Conservation (phyloP, 2,797 vertebrate species). For the Thunnus albacares region DNA sequence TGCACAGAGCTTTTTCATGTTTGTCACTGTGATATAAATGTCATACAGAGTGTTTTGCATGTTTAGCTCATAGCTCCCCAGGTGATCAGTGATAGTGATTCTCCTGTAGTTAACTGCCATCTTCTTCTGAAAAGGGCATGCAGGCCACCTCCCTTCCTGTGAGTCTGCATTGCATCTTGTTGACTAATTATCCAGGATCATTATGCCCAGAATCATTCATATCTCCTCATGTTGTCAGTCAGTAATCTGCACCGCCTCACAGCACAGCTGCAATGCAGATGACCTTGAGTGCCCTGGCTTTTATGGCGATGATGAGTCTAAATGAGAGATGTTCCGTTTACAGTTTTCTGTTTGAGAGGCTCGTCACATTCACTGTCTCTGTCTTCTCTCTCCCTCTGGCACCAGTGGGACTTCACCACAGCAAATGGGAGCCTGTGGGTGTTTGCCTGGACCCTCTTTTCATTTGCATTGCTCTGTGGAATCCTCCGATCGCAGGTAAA, state of each 20-base stretch:
- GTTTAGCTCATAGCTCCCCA: slow-evolving; percentile 48
- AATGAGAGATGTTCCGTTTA: slow-evolving; percentile 52
- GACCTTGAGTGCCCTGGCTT: slow-evolving; percentile 52
- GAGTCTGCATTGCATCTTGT: slow-evolving; percentile 31
- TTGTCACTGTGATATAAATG: slow-evolving; percentile 53
- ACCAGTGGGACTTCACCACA: slow-evolving; percentile 89
- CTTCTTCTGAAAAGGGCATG: slow-evolving; percentile 66
- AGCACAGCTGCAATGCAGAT: slow-evolving; percentile 61
- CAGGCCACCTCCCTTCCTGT: slow-evolving; percentile 30
- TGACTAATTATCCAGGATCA: slow-evolving; percentile 61
- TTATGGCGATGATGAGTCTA: slow-evolving; percentile 45
- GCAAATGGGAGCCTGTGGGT: slow-evolving; percentile 79
- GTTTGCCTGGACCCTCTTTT: slow-evolving; percentile 76
- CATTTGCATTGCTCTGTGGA: slow-evolving; percentile 85
- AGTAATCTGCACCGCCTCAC: slow-evolving; percentile 34
- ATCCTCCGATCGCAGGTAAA: slow-evolving; percentile 85
- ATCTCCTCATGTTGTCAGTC: slow-evolving; percentile 44
- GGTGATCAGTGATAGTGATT: slow-evolving; percentile 61
- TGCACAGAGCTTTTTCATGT: slow-evolving; percentile 30
- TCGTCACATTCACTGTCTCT: slow-evolving; percentile 46
- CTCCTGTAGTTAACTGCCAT: slow-evolving; percentile 44
- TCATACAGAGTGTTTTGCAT: slow-evolving; percentile 36
- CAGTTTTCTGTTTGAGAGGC: slow-evolving; percentile 52
- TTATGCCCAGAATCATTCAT: slow-evolving; percentile 54
- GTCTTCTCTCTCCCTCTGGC: not conserved